These are phyloP conservation scores for Eufriesea mexicana DNA, from an alignment of 1,140 invertebrate species.

Conservation along the genomic window DNA sequence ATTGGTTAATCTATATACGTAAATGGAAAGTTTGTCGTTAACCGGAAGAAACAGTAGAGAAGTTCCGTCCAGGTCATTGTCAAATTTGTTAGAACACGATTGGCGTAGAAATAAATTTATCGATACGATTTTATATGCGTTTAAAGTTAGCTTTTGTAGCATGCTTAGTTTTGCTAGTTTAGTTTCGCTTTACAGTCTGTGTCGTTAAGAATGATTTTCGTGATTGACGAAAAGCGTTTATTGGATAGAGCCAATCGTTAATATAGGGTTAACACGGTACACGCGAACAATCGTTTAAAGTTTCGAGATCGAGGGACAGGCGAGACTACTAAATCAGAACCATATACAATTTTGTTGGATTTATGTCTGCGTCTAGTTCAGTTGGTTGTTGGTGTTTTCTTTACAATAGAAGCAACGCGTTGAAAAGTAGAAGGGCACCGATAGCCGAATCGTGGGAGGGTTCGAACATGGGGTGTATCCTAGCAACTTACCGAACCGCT, in stretches of 20 bases:
- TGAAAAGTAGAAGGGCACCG: conserved; percentile 46
- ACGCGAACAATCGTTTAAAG: too few species aligned
- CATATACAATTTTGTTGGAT: conserved; percentile 34
- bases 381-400: conserved; percentile 33
- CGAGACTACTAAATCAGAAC: neutral
- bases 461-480: conserved; percentile 74
- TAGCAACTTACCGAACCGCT: conserved; percentile 75
- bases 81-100: neutral
- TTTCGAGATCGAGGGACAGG: too few species aligned
- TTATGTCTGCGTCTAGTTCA: conserved; percentile 21
- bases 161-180: neutral
- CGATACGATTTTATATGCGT: neutral
- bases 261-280: too few species aligned
- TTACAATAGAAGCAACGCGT: conserved; percentile 26
- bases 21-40: neutral
- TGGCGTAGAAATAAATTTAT: neutral
- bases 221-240: neutral
- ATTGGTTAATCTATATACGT: too few species aligned
- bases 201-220: too few species aligned
- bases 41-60: neutral
- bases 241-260: neutral
- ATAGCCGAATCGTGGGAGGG: conserved; percentile 52
- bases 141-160: neutral
- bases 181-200: neutral
- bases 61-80: too few species aligned